Evolutionary conservation across 2,797 vertebrate genomes (phyloP), one percentile per base, ranked within the genome.

Genomic region (Paedocypris micromegethes): DNA sequence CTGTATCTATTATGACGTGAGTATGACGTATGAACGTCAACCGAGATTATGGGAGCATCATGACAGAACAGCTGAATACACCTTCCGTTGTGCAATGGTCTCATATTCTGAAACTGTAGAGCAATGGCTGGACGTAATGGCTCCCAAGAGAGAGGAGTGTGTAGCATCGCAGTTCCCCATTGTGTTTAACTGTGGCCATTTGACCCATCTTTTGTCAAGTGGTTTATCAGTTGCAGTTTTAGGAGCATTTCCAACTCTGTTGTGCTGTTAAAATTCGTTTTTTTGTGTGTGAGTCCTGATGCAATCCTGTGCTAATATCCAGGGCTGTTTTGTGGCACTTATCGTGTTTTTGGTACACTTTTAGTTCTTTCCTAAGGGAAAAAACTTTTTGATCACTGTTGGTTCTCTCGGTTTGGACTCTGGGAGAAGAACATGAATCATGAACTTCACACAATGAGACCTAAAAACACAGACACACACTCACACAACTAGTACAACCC

Each of bases 171-270:
- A 55, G 39, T 47, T 61, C 46, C 38, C 50, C 43, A 43, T 39
- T 5, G 5, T 55, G 4, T 55, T 69, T 62, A 61, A 56, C 67
- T 55, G 40, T 69, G 49, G 49, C 37, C 42, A 38, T 59, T 59
- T 44, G 9, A 7, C 56, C 40, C 38, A 69, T 9, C 44, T 69
- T 69, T 62, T 61, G 58, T 62, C 67, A 61, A 69, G 51, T 62
- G 40, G 58, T 69, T 69, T 62, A 62, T 40, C 45, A 55, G 40
- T 37, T 4, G 49, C 39, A 41, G 39, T 52, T 38, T 40, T 62
- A 59, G 51, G 44, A 69, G 55, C 38, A 43, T 6, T n/a, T 49
- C 8, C 56, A 38, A 6, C 57, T 62, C 48, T 56, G 58, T n/a
- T 4, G 42, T 59, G 38, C 50, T 54, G 58, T 49, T 62, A 51